Conservation (phyloP, 1,140 invertebrate genomes). For the Drosophila funebris region DNA sequence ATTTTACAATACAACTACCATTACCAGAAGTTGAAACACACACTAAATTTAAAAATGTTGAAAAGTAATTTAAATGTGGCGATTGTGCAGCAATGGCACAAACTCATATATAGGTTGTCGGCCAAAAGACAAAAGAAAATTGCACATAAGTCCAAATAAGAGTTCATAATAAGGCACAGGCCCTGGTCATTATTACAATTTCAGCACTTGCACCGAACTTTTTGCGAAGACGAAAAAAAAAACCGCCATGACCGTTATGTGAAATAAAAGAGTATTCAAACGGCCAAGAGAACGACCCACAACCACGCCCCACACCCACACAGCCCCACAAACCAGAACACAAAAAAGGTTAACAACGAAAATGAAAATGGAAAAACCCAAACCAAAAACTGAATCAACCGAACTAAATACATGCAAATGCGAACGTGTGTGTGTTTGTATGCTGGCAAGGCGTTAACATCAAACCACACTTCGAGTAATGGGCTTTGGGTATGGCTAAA, state of each 20-base stretch:
- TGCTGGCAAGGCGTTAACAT: conserved; percentile 61
- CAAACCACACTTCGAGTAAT: conserved; percentile 72
- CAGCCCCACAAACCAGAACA: not conserved
- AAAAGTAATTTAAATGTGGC: conserved; percentile 18
- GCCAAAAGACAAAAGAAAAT: conserved; percentile 5
- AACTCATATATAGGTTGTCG: not conserved
- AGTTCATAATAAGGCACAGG: not conserved
- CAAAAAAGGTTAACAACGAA: conserved; percentile 7
- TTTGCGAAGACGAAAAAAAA: conserved; percentile 36
- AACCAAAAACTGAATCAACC: conserved; percentile 21
- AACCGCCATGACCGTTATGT: conserved; percentile 16
- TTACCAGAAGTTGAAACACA: not conserved
- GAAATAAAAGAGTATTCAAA: not conserved
- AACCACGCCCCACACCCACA: too few species aligned
- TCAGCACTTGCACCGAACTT: conserved; percentile 36
- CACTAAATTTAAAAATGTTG: not conserved
- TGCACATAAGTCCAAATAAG: not conserved
- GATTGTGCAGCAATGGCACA: conserved; percentile 3
- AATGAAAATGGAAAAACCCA: conserved; percentile 3
- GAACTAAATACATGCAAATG: conserved; percentile 24
- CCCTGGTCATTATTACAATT: conserved; percentile 33
- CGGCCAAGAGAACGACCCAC: not conserved
- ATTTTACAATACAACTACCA: conserved; percentile 7
- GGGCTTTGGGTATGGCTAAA: conserved; percentile 48
- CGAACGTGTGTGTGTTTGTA: conserved; percentile 14